These are phyloP conservation scores for Pedetes capensis DNA, from an alignment of 2,113 vertebrate genomes.

Conservation along the genomic window DNA sequence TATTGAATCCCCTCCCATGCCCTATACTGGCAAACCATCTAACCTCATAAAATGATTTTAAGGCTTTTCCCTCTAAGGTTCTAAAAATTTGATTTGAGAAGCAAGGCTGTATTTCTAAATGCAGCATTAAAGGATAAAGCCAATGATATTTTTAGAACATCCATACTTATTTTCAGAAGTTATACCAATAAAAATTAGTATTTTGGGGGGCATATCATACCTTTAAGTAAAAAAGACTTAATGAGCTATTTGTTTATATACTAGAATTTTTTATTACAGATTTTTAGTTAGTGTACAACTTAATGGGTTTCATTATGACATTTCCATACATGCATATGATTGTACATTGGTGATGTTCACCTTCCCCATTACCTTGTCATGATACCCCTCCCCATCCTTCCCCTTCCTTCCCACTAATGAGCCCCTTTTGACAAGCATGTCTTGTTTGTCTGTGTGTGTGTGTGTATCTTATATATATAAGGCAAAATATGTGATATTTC, in stretches of 20 bases:
- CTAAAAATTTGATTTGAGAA: slow-evolving; percentile 67
- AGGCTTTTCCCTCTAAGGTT: slow-evolving; percentile 62
- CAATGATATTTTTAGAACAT: background rate
- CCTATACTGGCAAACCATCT: slow-evolving; percentile 76
- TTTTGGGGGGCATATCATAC: background rate
- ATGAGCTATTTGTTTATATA: background rate
- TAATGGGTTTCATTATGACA: no score
- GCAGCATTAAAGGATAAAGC: slow-evolving; percentile 43
- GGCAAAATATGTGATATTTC: no score
- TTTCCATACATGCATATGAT: no score
- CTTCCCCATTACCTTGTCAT: no score
- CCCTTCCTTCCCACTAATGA: no score
- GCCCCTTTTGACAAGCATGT: no score
- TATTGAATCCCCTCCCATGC: slow-evolving; percentile 80
- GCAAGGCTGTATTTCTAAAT: slow-evolving; percentile 71
- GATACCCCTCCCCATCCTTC: no score
- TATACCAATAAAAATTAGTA: background rate
- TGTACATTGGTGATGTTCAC: no score
- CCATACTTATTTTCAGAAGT: slow-evolving; percentile 41
- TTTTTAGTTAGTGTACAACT: no score
- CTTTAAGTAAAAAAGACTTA: background rate
- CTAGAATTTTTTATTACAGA: no score
- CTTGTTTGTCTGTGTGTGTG: no score
- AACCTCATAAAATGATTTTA: slow-evolving; percentile 73
- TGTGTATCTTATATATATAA: no score